Conservation (phyloP, 2,797 vertebrate species). For the Gymnocypris eckloni region DNA sequence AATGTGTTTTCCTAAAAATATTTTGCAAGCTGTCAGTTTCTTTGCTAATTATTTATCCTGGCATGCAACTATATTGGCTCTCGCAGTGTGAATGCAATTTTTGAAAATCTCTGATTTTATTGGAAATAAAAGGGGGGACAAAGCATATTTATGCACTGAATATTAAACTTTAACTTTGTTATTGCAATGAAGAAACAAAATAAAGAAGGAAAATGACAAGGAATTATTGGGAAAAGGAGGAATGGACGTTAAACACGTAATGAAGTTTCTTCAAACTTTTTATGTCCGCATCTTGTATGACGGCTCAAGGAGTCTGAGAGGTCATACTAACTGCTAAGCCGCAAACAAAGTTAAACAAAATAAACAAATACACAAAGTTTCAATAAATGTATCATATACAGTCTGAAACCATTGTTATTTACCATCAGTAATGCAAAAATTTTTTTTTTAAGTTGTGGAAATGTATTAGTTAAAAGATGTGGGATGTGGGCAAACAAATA, state of each 20-base stretch:
- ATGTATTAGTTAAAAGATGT: background rate
- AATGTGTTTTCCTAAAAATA: slow-evolving; percentile 38
- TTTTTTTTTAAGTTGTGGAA: background rate
- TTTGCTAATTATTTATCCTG: slow-evolving; percentile 44
- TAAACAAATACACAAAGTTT: no score
- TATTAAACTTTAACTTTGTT: slow-evolving; percentile 7
- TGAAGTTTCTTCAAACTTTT: no score
- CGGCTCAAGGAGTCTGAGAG: background rate
- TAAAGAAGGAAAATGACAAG: no score
- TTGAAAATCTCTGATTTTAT: slow-evolving; percentile 25
- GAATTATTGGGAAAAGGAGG: no score
- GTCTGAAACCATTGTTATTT: no score
- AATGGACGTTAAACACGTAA: no score
- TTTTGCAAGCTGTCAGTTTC: slow-evolving; percentile 47
- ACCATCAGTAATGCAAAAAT: no score
- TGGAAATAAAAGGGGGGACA: slow-evolving; percentile 1
- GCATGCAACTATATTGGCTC: slow-evolving; percentile 16
- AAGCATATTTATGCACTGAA: slow-evolving; percentile 7
- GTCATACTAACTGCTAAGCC: background rate
- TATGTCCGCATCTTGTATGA: no score
- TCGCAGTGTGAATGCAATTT: slow-evolving; percentile 39
- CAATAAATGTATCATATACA: no score
- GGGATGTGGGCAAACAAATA: no score
- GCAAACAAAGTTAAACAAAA: background rate
- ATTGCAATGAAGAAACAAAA: slow-evolving; percentile 7